Evolutionary conservation across 2,113 vertebrate genomes (phyloP).

Genomic region (Toxostoma redivivum): DNA sequence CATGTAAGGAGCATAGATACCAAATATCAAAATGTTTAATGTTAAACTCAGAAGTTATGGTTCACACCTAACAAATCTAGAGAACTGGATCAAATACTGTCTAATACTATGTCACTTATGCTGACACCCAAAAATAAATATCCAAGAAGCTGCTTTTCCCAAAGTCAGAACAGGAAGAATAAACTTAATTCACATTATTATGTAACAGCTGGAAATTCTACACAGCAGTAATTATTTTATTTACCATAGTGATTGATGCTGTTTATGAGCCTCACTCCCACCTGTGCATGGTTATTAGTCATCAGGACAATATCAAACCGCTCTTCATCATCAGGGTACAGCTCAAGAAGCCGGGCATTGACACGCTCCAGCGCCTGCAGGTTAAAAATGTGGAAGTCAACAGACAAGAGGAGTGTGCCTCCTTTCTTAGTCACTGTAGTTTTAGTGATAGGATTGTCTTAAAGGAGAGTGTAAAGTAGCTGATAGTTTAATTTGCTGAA

Average conservation of each 20-base stretch:
- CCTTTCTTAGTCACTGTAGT: background rate
- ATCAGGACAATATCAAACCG: conserved; percentile 96
- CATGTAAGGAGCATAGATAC: conserved; percentile 3
- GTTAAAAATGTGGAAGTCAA: background rate
- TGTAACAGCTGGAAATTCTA: background rate
- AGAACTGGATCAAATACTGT: conserved; percentile 20
- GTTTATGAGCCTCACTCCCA: conserved; percentile 96
- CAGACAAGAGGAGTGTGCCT: background rate
- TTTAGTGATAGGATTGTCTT: background rate
- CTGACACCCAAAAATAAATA: conserved; percentile 61
- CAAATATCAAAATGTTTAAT: conserved; percentile 24
- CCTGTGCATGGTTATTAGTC: conserved; percentile 97
- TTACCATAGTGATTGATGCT: conserved; percentile 96
- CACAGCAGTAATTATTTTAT: conserved; percentile 56
- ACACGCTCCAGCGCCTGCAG: conserved; percentile 82
- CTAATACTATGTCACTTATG: conserved; percentile 13
- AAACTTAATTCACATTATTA: conserved; percentile 6
- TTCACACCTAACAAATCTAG: conserved; percentile 50
- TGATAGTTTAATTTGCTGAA: background rate
- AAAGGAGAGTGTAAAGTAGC: background rate
- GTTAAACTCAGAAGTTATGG: conserved; percentile 46
- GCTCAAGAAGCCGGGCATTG: conserved; percentile 81
- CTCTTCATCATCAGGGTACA: conserved; percentile 91
- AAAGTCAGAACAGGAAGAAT: background rate
- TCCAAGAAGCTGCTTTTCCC: conserved; percentile 16